Evolutionary conservation across 2,888 invertebrate species (phyloP), one percentile per base, ranked within the genome.

Genomic region (Tholera decimalis): DNA sequence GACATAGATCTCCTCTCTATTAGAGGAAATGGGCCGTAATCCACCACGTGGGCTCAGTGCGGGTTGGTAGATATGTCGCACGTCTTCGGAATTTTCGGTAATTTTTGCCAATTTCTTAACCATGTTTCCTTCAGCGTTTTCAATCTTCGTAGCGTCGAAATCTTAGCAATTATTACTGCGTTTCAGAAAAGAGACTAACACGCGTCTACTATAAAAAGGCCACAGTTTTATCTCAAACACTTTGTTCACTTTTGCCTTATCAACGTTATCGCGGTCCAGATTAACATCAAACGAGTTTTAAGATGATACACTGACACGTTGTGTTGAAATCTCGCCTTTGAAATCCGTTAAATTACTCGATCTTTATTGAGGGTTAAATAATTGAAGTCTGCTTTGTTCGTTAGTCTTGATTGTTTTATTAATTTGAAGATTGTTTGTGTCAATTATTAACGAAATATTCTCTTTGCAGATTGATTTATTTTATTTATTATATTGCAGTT

Each of bases 181-280:
- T 49, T 56, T 44, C 37, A 53, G 13, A 56, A 30, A 20, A 39
- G 44, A 41, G 28, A 26, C 9, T 43, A n/a, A 7, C 26, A 41
- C 37, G 5, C n/a, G n/a, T 43, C n/a, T 22, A 55, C 13, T 47
- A 13, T 13, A 28, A 64, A 37, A 60, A 60, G 1, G 30, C 33
- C 24, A 30, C 18, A 39, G 39, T 47, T 49, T 73, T 56, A 58
- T 67, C 57, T 44, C n/a, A 54, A 26, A 3, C 22, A 1, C 33
- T 46, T 74, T 43, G 20, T 50, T 60, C 33, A 43, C 8, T 28
- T 22, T 51, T 33, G 3, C 28, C 24, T 59, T 64, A 63, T 77
- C 55, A 55, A 39, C 47, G 61, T 77, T 83, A 79, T 78, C 84
- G 68, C 53, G 41, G 39, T 49, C 51, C 33, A 72, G 76, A 68